phyloP scores from a whole-genome alignment of 2,113 vertebrate genomes.

The Cyrtonyx montezumae region DNA sequence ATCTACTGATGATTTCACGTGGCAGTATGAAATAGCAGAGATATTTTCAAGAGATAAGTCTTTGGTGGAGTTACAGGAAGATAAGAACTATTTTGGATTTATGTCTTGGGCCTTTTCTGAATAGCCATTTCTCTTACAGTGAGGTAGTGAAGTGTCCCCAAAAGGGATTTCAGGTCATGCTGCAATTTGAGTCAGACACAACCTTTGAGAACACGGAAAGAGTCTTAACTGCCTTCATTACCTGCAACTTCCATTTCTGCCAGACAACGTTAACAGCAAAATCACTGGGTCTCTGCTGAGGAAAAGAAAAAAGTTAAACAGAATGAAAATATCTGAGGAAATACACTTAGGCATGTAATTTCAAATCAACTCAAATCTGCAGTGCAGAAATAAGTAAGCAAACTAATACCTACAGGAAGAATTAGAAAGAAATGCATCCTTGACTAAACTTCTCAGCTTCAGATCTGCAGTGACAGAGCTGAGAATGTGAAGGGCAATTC shows the following conservation, averaged over 20 bases:
- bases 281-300: background rate
- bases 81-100: background rate
- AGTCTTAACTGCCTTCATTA: background rate
- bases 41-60: background rate
- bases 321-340: background rate
- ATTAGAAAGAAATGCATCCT: background rate
- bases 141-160: background rate
- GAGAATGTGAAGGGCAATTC: background rate
- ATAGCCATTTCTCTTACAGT: background rate
- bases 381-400: background rate
- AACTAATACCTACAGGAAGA: background rate
- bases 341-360: background rate
- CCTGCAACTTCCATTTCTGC: background rate
- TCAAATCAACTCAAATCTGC: background rate
- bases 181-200: background rate
- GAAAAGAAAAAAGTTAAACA: background rate
- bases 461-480: background rate
- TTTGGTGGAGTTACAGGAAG: background rate
- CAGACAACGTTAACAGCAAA: background rate
- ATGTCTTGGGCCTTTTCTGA: background rate
- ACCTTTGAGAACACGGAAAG: background rate
- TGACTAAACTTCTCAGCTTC: background rate
- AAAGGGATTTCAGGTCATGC: background rate
- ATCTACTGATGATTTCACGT: background rate
- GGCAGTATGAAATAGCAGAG: background rate